phyloP scores from a whole-genome alignment of 1,140 invertebrate species.

The Anastrepha obliqua region DNA sequence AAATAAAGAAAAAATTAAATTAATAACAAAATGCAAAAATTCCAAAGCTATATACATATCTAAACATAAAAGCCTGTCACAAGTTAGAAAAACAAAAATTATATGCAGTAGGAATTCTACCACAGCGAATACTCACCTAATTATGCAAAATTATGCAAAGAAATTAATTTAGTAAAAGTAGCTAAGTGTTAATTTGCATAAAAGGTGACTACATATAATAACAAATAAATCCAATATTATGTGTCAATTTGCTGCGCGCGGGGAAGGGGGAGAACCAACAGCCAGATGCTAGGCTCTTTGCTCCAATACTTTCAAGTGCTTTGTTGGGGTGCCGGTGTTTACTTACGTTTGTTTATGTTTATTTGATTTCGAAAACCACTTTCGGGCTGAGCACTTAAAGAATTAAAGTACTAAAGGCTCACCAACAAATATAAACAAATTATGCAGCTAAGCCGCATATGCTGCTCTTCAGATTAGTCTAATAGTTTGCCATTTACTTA shows the following conservation, averaged over 20 bases:
- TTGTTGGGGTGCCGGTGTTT: background rate
- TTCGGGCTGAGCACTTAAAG: no score
- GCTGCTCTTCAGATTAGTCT: no score
- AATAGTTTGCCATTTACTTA: no score
- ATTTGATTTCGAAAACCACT: no score
- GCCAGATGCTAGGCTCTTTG: background rate
- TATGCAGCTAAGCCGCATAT: no score
- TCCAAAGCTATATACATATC: no score
- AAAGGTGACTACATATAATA: background rate
- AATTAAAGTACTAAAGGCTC: no score
- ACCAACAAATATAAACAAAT: no score
- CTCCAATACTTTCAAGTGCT: background rate
- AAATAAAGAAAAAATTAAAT: background rate
- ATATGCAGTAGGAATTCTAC: background rate
- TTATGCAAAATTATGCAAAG: conserved; percentile 7
- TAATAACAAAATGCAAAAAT: background rate
- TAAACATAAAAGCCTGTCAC: background rate
- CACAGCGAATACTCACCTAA: conserved; percentile 3
- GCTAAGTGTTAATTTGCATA: background rate
- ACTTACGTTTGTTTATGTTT: no score
- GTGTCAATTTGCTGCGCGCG: background rate
- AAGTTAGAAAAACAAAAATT: background rate
- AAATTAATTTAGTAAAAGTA: background rate
- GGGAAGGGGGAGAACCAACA: background rate
- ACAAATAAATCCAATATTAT: background rate